A percentile compares a stretch with the other conserved stretches of the same genome.
Conservation (phyloP, 2,797 vertebrate genomes). For the Lepidocolaptes lacrymiger region DNA sequence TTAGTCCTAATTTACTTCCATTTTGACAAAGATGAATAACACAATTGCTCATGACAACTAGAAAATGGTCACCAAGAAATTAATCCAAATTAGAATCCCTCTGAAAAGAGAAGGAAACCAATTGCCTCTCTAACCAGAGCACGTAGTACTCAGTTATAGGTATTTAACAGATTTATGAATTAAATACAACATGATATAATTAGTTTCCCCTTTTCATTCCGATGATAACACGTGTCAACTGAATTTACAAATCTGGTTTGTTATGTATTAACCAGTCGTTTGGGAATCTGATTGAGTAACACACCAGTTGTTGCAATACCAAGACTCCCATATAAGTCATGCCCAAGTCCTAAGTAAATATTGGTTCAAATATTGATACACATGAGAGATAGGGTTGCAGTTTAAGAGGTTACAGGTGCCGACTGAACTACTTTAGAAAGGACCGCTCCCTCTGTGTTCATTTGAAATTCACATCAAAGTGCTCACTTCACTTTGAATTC, state of each 20-base stretch:
- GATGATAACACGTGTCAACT: background rate
- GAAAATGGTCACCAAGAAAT: background rate
- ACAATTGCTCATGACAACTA: background rate
- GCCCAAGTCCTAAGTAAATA: slow-evolving; percentile 55
- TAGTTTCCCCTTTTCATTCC: background rate
- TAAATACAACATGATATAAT: background rate
- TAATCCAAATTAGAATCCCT: background rate
- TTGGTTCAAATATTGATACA: slow-evolving; percentile 53
- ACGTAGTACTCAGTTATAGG: background rate
- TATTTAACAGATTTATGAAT: background rate
- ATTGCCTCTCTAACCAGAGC: background rate
- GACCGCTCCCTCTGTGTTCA: background rate
- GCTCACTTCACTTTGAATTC: background rate
- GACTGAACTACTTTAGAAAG: background rate
- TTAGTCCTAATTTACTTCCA: background rate
- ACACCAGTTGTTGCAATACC: slow-evolving; percentile 54
- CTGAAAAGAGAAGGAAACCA: background rate
- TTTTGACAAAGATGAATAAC: background rate
- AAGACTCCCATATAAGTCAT: slow-evolving; percentile 54
- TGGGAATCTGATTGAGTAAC: slow-evolving; percentile 66
- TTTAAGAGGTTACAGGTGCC: slow-evolving; percentile 36
- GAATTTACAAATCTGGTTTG: slow-evolving; percentile 18
- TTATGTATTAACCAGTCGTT: slow-evolving; percentile 65
- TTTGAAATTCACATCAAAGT: background rate
- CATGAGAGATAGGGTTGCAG: slow-evolving; percentile 19